Base-by-base conservation (phyloP, 2,797 vertebrate species). In the Poecilia wingei region DNA sequence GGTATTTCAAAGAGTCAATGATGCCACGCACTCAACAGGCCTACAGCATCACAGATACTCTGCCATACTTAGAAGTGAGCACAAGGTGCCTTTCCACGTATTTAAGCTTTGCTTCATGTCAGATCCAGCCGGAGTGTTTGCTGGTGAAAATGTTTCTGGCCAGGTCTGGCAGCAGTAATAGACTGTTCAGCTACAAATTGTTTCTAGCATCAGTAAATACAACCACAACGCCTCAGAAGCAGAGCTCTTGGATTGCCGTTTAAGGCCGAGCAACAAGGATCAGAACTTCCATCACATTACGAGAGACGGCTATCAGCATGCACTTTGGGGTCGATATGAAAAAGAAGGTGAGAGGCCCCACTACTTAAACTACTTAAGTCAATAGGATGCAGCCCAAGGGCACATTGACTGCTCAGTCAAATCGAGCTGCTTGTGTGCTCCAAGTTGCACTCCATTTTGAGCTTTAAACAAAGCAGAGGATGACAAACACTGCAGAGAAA, bases 351-450 rank as follows among this genome's bases (percentile, higher is more conserved):
- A 85, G 86, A 75, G 76, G 77, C 79, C 49, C 41, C 66, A 46
- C 71, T 74, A 76, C 81, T 89, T 85, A 74, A 90, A 79, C 84
- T 82, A 78, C 84, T 90, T 84, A 80, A 90, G 85, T 93, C 90
- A 90, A 91, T 89, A 88, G 82, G 79, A 90, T 79, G 84, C 92
- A 78, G 86, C 89, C 82, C 89, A 93, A 94, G 89, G 91, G 85
- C 91, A 88, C 89, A 87, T 90, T 81, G 88, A 90, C 87, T 86
- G 84, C 72, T 57, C 55, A 77, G 86, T 88, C 90, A 82, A 88
- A 85, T 80, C 5, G 72, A 86, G 79, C 80, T 0, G 79, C 77
- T 66, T 69, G 31, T 64, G 79, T 55, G 79, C 53, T 87, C 78
- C 78, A 81, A 81, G 85, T 81, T 47, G 0, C 59, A 47, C 84